Conservation (phyloP, 2,797 vertebrate species). For the Crocodylus rhombifer region DNA sequence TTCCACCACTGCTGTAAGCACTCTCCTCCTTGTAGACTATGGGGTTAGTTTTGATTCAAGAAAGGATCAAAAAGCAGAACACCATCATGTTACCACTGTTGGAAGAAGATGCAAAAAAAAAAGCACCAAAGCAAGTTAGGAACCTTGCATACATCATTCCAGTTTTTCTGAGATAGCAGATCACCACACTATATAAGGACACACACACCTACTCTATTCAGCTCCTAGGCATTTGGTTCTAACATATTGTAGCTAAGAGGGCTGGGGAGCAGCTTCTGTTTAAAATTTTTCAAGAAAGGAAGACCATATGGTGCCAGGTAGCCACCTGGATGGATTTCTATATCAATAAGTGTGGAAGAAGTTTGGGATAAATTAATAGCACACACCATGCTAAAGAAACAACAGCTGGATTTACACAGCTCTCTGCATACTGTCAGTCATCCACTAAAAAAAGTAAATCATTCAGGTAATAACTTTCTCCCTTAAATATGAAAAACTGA, state of each 20-base stretch:
- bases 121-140: no score
- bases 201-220: no score
- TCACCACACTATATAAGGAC: no score
- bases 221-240: no score
- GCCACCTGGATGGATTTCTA: rapidly evolving
- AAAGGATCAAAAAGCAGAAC: no score
- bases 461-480: background rate
- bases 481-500: background rate
- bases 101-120: no score
- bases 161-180: no score
- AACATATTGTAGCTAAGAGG: background rate
- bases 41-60: no score
- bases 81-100: no score
- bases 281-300: background rate
- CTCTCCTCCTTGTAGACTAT: no score
- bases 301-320: background rate
- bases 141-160: no score
- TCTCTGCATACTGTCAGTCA: background rate
- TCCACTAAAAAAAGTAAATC: background rate
- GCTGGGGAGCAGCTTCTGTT: background rate
- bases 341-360: background rate
- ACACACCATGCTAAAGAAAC: background rate
- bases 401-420: background rate
- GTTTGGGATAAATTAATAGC: background rate
- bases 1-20: no score